Evolutionary conservation across 2,113 vertebrate species (phyloP).

Genomic region (Origma solitaria): DNA sequence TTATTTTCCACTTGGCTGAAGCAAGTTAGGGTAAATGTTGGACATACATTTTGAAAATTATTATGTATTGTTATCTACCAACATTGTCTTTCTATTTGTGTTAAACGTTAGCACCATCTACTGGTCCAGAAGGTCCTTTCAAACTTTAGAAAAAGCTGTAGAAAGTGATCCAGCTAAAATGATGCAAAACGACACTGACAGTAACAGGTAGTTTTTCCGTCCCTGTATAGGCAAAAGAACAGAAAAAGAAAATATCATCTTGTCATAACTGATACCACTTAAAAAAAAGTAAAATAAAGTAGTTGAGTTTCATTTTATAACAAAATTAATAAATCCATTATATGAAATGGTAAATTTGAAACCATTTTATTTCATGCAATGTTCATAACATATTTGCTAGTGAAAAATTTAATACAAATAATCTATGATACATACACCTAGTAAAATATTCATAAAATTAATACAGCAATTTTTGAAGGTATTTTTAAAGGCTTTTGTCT

Average conservation of each 20-base stretch:
- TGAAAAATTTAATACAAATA: background rate
- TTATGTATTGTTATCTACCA: background rate
- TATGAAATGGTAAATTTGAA: background rate
- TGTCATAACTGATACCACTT: background rate
- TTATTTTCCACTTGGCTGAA: background rate
- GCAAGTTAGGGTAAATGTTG: background rate
- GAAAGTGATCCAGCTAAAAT: constrained; percentile 78
- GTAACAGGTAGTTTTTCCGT: constrained; percentile 72
- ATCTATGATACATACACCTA: background rate
- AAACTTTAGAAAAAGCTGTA: constrained; percentile 81
- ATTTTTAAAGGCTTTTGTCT: background rate
- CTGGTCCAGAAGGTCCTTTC: constrained; percentile 17
- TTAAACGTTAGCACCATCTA: constrained; percentile 55
- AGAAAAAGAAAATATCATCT: background rate
- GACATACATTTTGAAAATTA: background rate
- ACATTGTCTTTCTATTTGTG: background rate
- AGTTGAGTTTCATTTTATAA: background rate
- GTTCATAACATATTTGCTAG: background rate
- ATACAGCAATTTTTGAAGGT: background rate
- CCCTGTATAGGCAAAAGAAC: constrained; percentile 70
- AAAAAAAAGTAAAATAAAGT: background rate
- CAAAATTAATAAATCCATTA: background rate
- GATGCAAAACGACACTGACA: constrained; percentile 73
- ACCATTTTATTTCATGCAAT: background rate
- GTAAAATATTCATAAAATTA: background rate